phyloP scores from a whole-genome alignment of 2,888 invertebrate species.

The Phalera bucephala region DNA sequence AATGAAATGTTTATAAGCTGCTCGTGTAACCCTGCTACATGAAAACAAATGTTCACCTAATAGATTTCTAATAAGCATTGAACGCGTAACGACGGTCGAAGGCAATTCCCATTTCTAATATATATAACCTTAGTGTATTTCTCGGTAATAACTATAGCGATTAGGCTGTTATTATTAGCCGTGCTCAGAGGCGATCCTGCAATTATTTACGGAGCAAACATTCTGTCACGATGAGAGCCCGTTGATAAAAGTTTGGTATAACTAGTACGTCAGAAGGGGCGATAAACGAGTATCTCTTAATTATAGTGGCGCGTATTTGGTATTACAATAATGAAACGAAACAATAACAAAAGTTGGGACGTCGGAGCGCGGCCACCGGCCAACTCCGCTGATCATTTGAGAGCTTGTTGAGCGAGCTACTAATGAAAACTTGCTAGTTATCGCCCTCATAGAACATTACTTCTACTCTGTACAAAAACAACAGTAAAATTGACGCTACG shows the following conservation, averaged over 20 bases:
- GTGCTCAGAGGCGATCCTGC: constrained; percentile 53
- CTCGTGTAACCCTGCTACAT: constrained; percentile 16
- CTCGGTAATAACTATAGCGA: constrained; percentile 54
- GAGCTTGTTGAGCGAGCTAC: constrained; percentile 71
- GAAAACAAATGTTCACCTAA: constrained; percentile 46
- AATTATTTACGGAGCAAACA: constrained; percentile 69
- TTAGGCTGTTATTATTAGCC: constrained; percentile 63
- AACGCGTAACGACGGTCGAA: constrained; percentile 39
- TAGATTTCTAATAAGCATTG: constrained; percentile 57
- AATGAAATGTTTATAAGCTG: constrained; percentile 20
- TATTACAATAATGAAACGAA: constrained; percentile 81
- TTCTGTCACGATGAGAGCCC: constrained; percentile 59
- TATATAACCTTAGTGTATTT: constrained; percentile 45
- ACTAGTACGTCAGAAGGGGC: constrained; percentile 71
- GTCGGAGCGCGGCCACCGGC: constrained; percentile 60
- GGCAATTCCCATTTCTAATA: constrained; percentile 48
- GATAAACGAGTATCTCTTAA: constrained; percentile 76
- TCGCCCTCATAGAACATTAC: constrained; percentile 59
- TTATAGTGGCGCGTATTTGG: constrained; percentile 77
- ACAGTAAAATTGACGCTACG: constrained; percentile 44
- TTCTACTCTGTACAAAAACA: constrained; percentile 59
- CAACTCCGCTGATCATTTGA: constrained; percentile 75
- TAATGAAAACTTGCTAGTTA: constrained; percentile 79
- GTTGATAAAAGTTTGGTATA: constrained; percentile 67
- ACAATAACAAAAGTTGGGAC: constrained; percentile 81